phyloP scores from a whole-genome alignment of 2,797 vertebrate genomes.

The Acanthornis magna region DNA sequence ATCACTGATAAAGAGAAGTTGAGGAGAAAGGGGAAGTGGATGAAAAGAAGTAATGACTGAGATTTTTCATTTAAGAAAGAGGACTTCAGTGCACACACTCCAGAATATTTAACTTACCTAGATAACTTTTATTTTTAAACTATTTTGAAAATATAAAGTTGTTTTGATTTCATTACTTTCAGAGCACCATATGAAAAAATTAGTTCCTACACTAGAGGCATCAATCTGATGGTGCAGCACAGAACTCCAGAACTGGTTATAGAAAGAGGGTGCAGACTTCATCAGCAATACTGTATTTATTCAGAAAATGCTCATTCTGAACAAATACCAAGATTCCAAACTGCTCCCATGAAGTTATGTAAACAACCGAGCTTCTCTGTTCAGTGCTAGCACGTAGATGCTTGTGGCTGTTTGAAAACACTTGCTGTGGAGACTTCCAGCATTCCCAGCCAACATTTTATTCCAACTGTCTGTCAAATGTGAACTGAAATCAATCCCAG shows the following conservation, averaged over 20 bases:
- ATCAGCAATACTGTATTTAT: neutral
- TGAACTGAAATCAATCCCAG: neutral
- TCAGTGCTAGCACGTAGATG: neutral
- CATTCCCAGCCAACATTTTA: neutral
- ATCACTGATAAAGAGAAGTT: constrained; percentile 76
- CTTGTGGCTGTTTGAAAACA: neutral
- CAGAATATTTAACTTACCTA: neutral
- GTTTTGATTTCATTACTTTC: neutral
- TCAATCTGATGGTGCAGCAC: neutral
- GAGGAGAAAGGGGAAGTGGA: neutral
- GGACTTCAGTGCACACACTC: neutral
- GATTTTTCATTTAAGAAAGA: neutral
- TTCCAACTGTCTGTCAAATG: neutral
- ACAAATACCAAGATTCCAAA: neutral
- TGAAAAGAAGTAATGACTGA: neutral
- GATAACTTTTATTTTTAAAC: neutral
- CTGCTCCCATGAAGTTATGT: neutral
- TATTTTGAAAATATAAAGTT: neutral
- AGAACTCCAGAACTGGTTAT: neutral
- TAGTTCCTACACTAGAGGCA: neutral
- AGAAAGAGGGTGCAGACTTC: neutral
- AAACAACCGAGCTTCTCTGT: neutral
- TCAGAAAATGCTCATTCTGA: neutral
- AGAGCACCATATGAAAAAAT: neutral
- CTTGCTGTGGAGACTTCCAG: neutral